Conservation (phyloP, 2,113 vertebrate species). For the Puntigrus tetrazona region DNA sequence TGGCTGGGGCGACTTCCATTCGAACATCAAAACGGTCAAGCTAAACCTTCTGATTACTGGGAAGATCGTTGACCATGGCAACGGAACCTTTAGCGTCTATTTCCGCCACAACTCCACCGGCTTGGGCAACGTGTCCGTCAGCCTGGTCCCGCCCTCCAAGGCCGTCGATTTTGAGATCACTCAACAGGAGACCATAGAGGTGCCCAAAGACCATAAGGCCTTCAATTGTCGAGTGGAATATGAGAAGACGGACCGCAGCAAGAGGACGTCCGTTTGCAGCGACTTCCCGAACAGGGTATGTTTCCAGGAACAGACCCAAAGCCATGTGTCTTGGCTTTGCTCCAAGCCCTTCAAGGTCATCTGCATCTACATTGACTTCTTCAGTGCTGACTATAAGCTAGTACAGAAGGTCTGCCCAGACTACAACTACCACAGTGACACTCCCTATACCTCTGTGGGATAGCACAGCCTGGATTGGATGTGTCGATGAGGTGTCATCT, state of each 20-base stretch:
- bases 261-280: conserved; percentile 76
- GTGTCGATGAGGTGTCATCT: neutral
- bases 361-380: conserved; percentile 80
- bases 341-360: conserved; percentile 81
- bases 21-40: conserved; percentile 77
- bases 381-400: conserved; percentile 77
- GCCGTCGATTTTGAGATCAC: conserved; percentile 70
- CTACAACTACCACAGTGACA: conserved; percentile 74
- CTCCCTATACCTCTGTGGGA: conserved; percentile 54
- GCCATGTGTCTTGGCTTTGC: conserved; percentile 79
- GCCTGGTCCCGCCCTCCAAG: conserved; percentile 77
- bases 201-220: conserved; percentile 57
- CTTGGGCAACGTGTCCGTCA: conserved; percentile 77
- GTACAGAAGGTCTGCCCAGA: conserved; percentile 80
- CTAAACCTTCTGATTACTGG: conserved; percentile 78
- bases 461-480: neutral
- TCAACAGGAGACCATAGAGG: conserved; percentile 64
- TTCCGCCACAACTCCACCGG: conserved; percentile 79
- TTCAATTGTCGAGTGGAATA: conserved; percentile 78
- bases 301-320: conserved; percentile 78
- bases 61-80: conserved; percentile 79
- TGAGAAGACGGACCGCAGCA: conserved; percentile 77
- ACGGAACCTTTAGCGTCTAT: conserved; percentile 79
- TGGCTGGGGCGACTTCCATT: conserved; percentile 79
- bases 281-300: conserved; percentile 74